Evolutionary conservation across 2,797 vertebrate genomes (phyloP).

Genomic region (Alcedo atthis): DNA sequence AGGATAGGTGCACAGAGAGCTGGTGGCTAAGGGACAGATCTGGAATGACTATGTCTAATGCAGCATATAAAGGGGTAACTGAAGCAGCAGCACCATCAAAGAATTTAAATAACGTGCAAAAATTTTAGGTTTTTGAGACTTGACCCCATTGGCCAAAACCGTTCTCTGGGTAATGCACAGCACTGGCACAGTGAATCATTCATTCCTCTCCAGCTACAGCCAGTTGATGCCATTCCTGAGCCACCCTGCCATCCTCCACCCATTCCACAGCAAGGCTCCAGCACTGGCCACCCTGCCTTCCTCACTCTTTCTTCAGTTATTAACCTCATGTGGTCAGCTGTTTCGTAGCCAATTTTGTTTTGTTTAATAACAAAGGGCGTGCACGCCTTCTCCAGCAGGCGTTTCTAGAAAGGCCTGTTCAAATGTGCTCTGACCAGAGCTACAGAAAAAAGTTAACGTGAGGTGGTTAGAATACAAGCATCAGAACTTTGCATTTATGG

Average conservation of each 20-base stretch:
- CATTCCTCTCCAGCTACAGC: not conserved
- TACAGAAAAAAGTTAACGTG: not conserved
- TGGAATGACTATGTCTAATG: not conserved
- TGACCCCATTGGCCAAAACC: not conserved
- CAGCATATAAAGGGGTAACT: not conserved
- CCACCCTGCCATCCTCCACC: not conserved
- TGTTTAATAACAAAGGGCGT: not conserved
- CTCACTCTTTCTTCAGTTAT: not conserved
- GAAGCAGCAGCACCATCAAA: not conserved
- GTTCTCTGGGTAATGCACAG: not conserved
- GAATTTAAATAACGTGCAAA: not conserved
- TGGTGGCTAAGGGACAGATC: not conserved
- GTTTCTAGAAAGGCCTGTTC: not conserved
- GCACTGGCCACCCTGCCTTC: rapidly evolving
- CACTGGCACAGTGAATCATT: not conserved
- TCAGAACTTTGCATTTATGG: not conserved
- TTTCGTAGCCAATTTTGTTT: not conserved
- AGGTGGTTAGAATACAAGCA: not conserved
- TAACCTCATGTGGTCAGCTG: not conserved
- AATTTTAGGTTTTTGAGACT: not conserved
- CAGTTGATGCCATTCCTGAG: not conserved
- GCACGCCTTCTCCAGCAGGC: rapidly evolving
- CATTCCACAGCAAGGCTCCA: not conserved
- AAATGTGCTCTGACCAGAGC: not conserved
- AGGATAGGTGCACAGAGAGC: not conserved